Conservation (phyloP, 2,888 invertebrate species). For the Phrixothrix hirtus region DNA sequence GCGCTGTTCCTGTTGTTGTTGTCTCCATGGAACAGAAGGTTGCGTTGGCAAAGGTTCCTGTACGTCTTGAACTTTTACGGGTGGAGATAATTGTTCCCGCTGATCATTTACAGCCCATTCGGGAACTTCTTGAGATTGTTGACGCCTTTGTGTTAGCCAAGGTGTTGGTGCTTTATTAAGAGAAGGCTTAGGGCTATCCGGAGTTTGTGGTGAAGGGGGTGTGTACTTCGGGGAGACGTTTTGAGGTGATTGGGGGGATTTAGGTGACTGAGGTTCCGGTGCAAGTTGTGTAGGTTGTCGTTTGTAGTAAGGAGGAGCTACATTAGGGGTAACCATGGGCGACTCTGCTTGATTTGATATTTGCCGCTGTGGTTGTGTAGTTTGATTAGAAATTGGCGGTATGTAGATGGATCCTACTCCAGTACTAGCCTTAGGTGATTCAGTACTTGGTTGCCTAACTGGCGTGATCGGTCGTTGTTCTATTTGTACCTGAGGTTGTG, state of each 20-base stretch:
- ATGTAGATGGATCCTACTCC: slow-evolving; percentile 62
- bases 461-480: slow-evolving; percentile 30
- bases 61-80: slow-evolving; percentile 34
- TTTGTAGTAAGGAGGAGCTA: slow-evolving; percentile 20
- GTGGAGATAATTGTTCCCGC: slow-evolving; percentile 22
- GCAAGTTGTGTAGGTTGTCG: too few species aligned
- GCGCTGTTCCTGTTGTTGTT: slow-evolving; percentile 22
- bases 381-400: slow-evolving; percentile 54
- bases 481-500: slow-evolving; percentile 21
- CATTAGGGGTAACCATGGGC: background rate
- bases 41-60: slow-evolving; percentile 12
- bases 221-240: background rate
- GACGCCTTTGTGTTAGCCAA: slow-evolving; percentile 58
- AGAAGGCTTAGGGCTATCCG: slow-evolving; percentile 52
- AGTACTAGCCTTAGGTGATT: slow-evolving; percentile 39
- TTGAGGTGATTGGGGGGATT: slow-evolving; percentile 6
- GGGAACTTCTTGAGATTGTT: slow-evolving; percentile 58
- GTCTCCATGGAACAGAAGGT: slow-evolving; percentile 35
- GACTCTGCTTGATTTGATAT: slow-evolving; percentile 8
- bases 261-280: slow-evolving; percentile 8
- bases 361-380: slow-evolving; percentile 10
- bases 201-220: slow-evolving; percentile 35
- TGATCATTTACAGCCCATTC: slow-evolving; percentile 56
- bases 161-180: slow-evolving; percentile 65
- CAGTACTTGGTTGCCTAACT: slow-evolving; percentile 15